Percentiles rank a stretch among this genome's conserved stretches.
Conservation (phyloP, 1,140 invertebrate genomes). For the Elysia chlorotica region DNA sequence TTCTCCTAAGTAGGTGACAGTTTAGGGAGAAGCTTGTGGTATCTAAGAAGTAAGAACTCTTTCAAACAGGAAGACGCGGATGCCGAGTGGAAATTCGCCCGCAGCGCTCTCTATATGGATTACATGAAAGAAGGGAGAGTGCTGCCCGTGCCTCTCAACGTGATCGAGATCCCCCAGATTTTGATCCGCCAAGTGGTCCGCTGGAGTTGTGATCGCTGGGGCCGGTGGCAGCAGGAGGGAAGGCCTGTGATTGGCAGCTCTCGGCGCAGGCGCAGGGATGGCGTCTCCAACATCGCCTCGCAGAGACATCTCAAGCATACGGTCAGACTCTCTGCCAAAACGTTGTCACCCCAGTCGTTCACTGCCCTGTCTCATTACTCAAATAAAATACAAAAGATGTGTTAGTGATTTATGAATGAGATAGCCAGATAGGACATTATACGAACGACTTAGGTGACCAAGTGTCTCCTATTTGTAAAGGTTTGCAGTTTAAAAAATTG, state of each 20-base stretch:
- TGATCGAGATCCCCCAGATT: conserved; percentile 79
- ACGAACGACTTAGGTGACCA: neutral
- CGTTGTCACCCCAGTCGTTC: neutral
- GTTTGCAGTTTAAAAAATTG: too few species aligned
- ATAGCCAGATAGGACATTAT: neutral
- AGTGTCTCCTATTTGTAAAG: too few species aligned
- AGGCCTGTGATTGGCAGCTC: neutral
- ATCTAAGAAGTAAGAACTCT: too few species aligned
- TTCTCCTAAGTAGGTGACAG: too few species aligned
- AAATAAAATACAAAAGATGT: neutral
- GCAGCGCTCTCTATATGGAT: conserved; percentile 87
- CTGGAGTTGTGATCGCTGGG: neutral
- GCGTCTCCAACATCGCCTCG: neutral
- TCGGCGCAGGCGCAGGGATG: neutral
- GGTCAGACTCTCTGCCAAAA: neutral
- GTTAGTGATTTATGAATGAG: neutral
- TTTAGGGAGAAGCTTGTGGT: too few species aligned
- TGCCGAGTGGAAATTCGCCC: conserved; percentile 90
- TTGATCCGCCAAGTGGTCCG: neutral
- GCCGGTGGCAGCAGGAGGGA: neutral
- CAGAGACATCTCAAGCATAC: neutral
- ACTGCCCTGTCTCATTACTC: neutral
- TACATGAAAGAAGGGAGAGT: conserved; percentile 87
- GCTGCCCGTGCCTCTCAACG: conserved; percentile 86
- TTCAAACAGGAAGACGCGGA: conserved; percentile 78